These are phyloP conservation scores for Alethe castanea DNA, from an alignment of 2,113 vertebrate species.

Conservation along the genomic window DNA sequence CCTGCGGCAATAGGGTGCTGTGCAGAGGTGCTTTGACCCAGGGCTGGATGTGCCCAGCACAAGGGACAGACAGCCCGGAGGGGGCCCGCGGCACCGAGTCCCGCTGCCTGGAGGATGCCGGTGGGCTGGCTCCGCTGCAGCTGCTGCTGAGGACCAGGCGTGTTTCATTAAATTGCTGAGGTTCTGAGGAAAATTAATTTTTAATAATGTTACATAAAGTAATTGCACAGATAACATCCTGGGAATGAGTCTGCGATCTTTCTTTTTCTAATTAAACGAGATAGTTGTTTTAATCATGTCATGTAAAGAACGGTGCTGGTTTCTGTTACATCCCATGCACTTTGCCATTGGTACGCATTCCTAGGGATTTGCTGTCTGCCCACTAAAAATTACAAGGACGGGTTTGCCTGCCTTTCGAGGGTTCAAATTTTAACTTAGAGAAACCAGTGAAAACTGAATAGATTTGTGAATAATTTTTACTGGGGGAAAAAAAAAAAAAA, in stretches of 20 bases:
- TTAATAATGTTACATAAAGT: conserved; percentile 62
- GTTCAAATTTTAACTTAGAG: background rate
- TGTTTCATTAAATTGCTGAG: background rate
- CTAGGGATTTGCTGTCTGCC: background rate
- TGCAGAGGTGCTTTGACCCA: background rate
- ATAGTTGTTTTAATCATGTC: background rate
- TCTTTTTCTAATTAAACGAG: conserved; percentile 37
- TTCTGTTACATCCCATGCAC: background rate
- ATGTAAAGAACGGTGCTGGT: background rate
- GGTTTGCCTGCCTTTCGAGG: background rate
- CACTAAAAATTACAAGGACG: background rate
- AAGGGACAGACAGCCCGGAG: background rate
- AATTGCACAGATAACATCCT: conserved; percentile 38
- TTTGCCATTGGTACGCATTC: background rate
- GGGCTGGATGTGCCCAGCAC: background rate
- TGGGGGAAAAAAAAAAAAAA: background rate
- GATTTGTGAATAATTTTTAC: background rate
- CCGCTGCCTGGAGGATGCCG: background rate
- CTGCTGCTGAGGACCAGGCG: background rate
- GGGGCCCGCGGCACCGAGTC: background rate
- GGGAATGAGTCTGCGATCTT: background rate
- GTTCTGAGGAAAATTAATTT: conserved; percentile 52
- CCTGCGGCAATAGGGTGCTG: background rate
- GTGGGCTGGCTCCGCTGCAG: background rate
- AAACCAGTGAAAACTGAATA: background rate